phyloP scores from a whole-genome alignment of 1,140 invertebrate genomes.

The Eupeodes corollae region DNA sequence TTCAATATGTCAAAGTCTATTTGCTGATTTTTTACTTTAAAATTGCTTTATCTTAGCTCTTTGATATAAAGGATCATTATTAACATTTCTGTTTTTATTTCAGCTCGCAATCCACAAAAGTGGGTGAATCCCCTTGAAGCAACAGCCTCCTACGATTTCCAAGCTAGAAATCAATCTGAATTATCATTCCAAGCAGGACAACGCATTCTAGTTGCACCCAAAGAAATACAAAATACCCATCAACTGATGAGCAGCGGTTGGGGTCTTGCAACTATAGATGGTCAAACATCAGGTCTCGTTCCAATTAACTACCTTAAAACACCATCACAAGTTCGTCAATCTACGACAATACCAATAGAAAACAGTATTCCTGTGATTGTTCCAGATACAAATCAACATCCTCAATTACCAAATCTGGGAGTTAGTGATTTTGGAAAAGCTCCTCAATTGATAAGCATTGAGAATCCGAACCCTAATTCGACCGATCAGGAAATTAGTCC shows the following conservation, averaged over 20 bases:
- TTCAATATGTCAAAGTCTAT: too few relatives aligned
- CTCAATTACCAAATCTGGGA: too few relatives aligned
- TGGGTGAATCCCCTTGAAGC: constrained; percentile 66
- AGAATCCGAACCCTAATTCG: too few relatives aligned
- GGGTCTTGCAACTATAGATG: constrained; percentile 59
- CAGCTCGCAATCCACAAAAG: constrained; percentile 48
- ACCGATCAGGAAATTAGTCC: too few relatives aligned
- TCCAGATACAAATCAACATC: too few relatives aligned
- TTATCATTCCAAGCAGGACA: constrained; percentile 66
- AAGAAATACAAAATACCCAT: constrained; percentile 60
- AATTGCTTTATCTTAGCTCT: too few relatives aligned
- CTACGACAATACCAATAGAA: too few relatives aligned
- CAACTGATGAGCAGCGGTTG: constrained; percentile 56
- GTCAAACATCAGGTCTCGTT: constrained; percentile 57
- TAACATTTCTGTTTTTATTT: constrained; percentile 13
- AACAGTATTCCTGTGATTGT: too few relatives aligned
- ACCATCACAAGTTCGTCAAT: constrained; percentile 25
- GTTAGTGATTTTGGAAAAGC: too few relatives aligned
- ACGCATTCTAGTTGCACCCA: constrained; percentile 68
- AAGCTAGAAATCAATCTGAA: constrained; percentile 58
- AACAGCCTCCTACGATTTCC: constrained; percentile 65
- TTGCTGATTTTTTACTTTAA: too few relatives aligned
- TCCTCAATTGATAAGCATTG: too few relatives aligned
- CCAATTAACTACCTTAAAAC: constrained; percentile 68
- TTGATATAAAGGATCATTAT: too few relatives aligned